Conservation (phyloP, 1,140 invertebrate genomes). For the Trissolcus basalis region DNA sequence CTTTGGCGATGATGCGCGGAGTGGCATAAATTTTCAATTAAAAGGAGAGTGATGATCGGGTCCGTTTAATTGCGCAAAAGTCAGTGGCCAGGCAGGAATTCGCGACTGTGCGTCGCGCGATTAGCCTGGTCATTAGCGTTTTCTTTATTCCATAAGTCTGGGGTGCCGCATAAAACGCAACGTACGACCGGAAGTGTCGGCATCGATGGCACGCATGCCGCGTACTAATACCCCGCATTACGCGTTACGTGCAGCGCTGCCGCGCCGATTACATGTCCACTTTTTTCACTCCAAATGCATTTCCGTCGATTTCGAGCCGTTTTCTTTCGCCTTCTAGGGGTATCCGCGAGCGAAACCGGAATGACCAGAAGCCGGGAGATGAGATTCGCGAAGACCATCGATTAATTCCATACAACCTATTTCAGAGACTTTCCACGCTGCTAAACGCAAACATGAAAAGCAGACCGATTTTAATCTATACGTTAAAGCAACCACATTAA, state of each 20-base stretch:
- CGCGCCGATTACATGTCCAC: constrained; percentile 45
- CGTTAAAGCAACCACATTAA: no score
- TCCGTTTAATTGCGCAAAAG: constrained; percentile 38
- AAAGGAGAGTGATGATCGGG: constrained; percentile 25
- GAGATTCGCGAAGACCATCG: constrained; percentile 27
- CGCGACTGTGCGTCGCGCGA: constrained; percentile 31
- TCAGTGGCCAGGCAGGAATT: constrained; percentile 45
- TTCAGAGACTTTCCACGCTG: constrained; percentile 22
- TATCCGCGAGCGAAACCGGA: constrained; percentile 35
- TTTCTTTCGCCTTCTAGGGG: constrained; percentile 53
- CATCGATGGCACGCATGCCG: constrained; percentile 43
- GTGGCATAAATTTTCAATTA: constrained; percentile 49
- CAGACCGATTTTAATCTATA: constrained; percentile 1
- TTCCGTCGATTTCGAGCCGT: constrained; percentile 56
- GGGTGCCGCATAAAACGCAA: constrained; percentile 34
- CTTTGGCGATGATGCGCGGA: not conserved
- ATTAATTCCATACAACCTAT: constrained; percentile 24
- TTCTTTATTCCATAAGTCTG: constrained; percentile 49
- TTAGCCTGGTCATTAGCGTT: constrained; percentile 51
- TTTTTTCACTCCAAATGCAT: constrained; percentile 55
- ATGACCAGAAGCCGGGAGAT: constrained; percentile 37
- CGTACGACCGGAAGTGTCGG: constrained; percentile 54
- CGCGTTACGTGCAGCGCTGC: constrained; percentile 32
- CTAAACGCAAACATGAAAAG: constrained; percentile 12
- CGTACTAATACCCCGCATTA: constrained; percentile 56